Evolutionary conservation across 2,797 vertebrate genomes (phyloP), one percentile per base, ranked within the genome.

Genomic region (Trachurus trachurus): DNA sequence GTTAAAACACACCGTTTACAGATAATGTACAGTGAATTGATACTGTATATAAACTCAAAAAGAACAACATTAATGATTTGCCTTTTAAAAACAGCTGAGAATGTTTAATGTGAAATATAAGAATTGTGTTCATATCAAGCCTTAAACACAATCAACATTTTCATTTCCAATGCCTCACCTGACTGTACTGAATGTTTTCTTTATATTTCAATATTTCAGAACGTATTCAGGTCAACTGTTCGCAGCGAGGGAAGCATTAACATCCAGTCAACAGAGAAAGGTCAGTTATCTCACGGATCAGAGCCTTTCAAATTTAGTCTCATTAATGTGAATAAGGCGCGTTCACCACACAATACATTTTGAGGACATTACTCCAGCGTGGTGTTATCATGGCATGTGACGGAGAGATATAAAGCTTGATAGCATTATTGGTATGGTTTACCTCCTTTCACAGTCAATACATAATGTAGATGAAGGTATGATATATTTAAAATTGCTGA

Each of bases 261-360:
- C 53, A 84, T 83, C 72, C 64, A 82, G 71, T 87, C 72, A 77
- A 77, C 80, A 84, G 58, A 78, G 50, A 94, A 93, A 93, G 90
- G 92, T 94, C 91, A 93, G 61, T 90, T 89, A 87, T 91, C 81
- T 92, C 89, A 91, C 74, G 89, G 87, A 88, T 94, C 92, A 91
- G 64, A 86, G 89, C 83, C 66, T 89, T 82, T 87, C 80, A 88
- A 62, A 92, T 92, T 71, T 72, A 74, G 69, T 85, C 78, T 90
- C 88, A 93, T 93, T 90, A 93, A 87, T 81, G 81, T 73, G 86
- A 92, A 91, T 86, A 89, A 88, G 82, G 81, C 75, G 66, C 82
- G 82, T 81, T 63, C 77, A 82, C 76, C 54, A 22, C 74, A 83
- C 81, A 87, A 89, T 80, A 70, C 77, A 83, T 80, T 73, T 65